Percentiles rank a stretch among this genome's conserved stretches.
These are phyloP conservation scores for Willowsia nigromaculata DNA, from an alignment of 2,888 invertebrate species.

Conservation along the genomic window DNA sequence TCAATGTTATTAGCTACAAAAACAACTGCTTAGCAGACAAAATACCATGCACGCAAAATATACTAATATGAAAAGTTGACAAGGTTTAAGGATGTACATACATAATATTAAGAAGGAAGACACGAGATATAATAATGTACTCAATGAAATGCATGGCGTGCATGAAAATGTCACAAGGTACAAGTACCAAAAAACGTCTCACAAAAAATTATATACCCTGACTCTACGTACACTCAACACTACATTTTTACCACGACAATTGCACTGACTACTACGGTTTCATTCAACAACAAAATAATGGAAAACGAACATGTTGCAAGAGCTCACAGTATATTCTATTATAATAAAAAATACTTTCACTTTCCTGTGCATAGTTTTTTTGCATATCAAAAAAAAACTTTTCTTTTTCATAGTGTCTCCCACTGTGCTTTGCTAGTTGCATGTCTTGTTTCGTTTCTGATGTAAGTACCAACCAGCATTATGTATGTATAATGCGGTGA, in stretches of 20 bases:
- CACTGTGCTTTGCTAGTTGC: neutral
- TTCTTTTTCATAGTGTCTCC: neutral
- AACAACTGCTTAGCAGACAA: neutral
- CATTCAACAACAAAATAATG: neutral
- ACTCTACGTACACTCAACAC: neutral
- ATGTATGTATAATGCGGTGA: conserved; percentile 3
- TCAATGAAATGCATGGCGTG: conserved; percentile 8
- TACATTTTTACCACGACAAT: conserved; percentile 7
- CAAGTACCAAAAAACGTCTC: neutral
- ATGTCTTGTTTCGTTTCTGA: neutral
- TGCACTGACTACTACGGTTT: neutral
- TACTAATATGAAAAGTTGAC: neutral
- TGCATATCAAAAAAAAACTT: conserved; percentile 24
- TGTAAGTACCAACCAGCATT: neutral
- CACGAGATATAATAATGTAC: conserved; percentile 9
- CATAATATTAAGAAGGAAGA: neutral
- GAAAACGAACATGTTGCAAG: neutral
- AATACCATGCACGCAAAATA: neutral
- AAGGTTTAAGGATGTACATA: neutral
- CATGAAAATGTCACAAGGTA: conserved; percentile 44
- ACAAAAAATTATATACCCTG: neutral
- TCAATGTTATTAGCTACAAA: neutral
- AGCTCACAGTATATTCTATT: neutral
- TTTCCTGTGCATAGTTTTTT: neutral
- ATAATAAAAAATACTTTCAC: neutral